Base-by-base conservation (phyloP, 2,797 vertebrate species). In the Squalus acanthias region DNA sequence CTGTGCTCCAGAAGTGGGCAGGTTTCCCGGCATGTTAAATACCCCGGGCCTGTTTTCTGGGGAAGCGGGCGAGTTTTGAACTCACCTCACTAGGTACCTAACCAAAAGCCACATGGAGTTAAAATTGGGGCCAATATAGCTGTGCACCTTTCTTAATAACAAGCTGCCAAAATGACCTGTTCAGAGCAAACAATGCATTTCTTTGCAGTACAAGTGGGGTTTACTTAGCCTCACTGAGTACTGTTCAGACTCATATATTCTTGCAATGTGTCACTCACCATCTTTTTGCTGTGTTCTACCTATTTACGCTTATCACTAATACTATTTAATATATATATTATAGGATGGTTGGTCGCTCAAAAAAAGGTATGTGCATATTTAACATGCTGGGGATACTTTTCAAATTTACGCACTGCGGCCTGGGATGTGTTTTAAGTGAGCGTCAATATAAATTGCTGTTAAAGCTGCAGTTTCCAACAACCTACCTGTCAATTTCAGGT, bases 401-500 rank as follows among this genome's bases (percentile, higher is more conserved):
- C 94, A 95, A 95, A 95, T 95, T 57, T 76, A 95, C 50, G 33
- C 94, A 60, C 69, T 95, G 50, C 17, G 70, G 94, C 50, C 70
- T 76, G 72, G 94, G 94, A 95, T 53, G 69, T 57, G 94, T 76
- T 95, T 74, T 95, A 95, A 95, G 94, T 33, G 70, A 95, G 70
- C 29, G 70, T 76, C 94, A 95, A 74, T 76, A 95, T 95, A 95
- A 95, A 95, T 95, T 95, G 94, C 94, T 57, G 70, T 76, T 95
- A 95, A 95, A 95, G 70, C 94, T 95, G 70, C 94, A 95, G 94
- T 76, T 95, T 95, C 70, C 70, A 95, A 95, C 94, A 95, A 72
- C 94, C 94, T 95, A 95, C 94, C 94, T 95, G 94, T 95, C 94
- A 95, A 95, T 95, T 95, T 57, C 94, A 95, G 94, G 94, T 95